Base-by-base conservation (phyloP, 1,140 invertebrate genomes). In the Coptotermes formosanus region DNA sequence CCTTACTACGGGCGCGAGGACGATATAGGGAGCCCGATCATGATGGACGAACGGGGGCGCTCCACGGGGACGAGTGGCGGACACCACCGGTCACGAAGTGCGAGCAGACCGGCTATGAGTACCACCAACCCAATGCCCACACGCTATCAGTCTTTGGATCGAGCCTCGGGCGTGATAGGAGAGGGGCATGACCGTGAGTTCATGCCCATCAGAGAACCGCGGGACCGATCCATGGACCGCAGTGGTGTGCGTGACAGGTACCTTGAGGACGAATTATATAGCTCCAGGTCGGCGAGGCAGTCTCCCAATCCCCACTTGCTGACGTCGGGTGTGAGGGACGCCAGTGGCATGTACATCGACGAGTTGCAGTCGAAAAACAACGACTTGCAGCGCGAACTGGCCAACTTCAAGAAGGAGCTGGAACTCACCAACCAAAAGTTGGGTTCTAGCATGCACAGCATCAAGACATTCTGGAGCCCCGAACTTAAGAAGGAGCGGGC, bases 391-490 rank as follows among this genome's bases (percentile, higher is more conserved):
- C 94, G 97, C n/a, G 98, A 99, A 91, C 94, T 99, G 89, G 96
- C 95, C n/a, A 97, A 97, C 90, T 93, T 99, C 81, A 99, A 99
- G 91, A 97, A 98, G 90, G 98, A 99, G 90, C 93, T 99, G 88
- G 98, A 99, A 92, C 92, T 98, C 87, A 98, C 98, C 86, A 99
- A 99, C 92, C 98, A 99, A 92, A 99, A 99, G 91, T 93, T 99
- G 87, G 98, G 97, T 89, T 99, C 98, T 89, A 98, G 97, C 89
- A 99, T 99, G 98, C 98, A 99, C 92, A 98, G 97, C 91, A 99
- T 99, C 90, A 99, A 99, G 92, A 99, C 98, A 21, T 99, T 99
- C 92, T 99, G 99, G 99, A 99, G 97, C 91, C 99, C 99, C 0
- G 99, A 99, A 91, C 93, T 99, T 89, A 99, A 99, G 92, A 99